These are phyloP conservation scores for Lithophane ornitopus DNA, from an alignment of 2,888 invertebrate species.

Conservation along the genomic window DNA sequence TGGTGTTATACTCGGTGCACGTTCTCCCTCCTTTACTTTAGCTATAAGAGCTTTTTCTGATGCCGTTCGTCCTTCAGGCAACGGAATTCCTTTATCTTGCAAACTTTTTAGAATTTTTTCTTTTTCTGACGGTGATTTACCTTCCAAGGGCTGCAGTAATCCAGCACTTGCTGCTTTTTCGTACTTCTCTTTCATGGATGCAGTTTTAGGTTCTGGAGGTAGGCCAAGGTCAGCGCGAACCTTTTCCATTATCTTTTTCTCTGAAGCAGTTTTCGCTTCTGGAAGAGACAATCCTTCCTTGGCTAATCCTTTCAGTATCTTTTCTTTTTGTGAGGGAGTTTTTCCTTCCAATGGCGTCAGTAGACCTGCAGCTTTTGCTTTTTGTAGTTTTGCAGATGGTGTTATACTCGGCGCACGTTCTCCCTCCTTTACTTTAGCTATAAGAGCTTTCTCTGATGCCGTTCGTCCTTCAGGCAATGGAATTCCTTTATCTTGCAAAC, in stretches of 20 bases:
- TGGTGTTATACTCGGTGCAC: not conserved
- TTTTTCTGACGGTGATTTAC: conserved; percentile 18
- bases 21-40: not conserved
- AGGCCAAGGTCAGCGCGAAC: not conserved
- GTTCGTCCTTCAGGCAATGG: conserved; percentile 19
- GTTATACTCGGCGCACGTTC: not conserved
- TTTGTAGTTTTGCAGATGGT: not conserved
- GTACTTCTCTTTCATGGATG: conserved; percentile 6
- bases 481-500: not conserved
- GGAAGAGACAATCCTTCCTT: not conserved
- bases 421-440: not conserved
- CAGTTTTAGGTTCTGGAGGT: conserved; percentile 5
- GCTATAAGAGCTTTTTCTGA: conserved; percentile 14
- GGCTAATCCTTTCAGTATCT: not conserved
- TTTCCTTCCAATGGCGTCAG: not conserved
- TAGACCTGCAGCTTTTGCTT: not conserved
- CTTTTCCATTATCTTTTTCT: not conserved
- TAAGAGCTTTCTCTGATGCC: not conserved
- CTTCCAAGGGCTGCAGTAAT: conserved; percentile 3
- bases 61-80: conserved; percentile 20
- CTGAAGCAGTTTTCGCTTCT: not conserved
- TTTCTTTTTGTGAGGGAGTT: not conserved
- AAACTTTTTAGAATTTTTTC: not conserved
- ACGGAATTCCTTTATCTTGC: conserved; percentile 6
- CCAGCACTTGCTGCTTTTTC: conserved; percentile 1